These are phyloP conservation scores for Rhamnusium bicolor DNA, from an alignment of 2,888 invertebrate genomes.

Conservation along the genomic window DNA sequence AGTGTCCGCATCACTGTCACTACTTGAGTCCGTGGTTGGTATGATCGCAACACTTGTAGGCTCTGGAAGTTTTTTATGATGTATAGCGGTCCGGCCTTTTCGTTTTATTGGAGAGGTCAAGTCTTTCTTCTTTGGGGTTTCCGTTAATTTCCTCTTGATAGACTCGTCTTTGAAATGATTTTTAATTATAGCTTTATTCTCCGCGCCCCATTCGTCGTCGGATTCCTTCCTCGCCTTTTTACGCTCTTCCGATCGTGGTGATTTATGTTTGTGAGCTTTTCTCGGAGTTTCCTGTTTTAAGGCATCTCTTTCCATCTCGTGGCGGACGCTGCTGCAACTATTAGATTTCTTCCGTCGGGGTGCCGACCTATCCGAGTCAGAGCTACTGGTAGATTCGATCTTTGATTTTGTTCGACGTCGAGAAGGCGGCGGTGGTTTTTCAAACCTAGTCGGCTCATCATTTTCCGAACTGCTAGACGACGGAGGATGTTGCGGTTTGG, in stretches of 20 bases:
- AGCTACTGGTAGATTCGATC: constrained; percentile 56
- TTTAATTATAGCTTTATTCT: constrained; percentile 61
- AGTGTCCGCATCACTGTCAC: constrained; percentile 48
- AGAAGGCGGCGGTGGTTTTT: constrained; percentile 61
- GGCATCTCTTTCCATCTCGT: constrained; percentile 56
- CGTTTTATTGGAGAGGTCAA: constrained; percentile 63
- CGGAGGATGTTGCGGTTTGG: constrained; percentile 59
- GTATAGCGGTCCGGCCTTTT: constrained; percentile 67
- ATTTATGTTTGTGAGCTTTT: constrained; percentile 55
- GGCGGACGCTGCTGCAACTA: constrained; percentile 36
- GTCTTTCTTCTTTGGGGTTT: constrained; percentile 62
- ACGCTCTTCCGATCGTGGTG: constrained; percentile 52
- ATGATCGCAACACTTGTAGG: constrained; percentile 46
- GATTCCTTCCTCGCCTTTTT: constrained; percentile 53
- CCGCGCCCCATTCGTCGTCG: constrained; percentile 66
- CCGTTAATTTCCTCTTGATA: constrained; percentile 53
- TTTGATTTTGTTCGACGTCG: constrained; percentile 61
- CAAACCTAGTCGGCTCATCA: constrained; percentile 58
- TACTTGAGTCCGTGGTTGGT: constrained; percentile 52
- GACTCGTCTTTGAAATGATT: constrained; percentile 61
- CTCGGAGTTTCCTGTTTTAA: constrained; percentile 51
- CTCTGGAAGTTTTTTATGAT: constrained; percentile 52
- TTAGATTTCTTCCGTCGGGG: constrained; percentile 46
- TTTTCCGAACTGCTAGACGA: constrained; percentile 68
- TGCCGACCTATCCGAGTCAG: constrained; percentile 57